phyloP scores from a whole-genome alignment of 64 coral and sea anemone genomes.

The Montipora capricornis region DNA sequence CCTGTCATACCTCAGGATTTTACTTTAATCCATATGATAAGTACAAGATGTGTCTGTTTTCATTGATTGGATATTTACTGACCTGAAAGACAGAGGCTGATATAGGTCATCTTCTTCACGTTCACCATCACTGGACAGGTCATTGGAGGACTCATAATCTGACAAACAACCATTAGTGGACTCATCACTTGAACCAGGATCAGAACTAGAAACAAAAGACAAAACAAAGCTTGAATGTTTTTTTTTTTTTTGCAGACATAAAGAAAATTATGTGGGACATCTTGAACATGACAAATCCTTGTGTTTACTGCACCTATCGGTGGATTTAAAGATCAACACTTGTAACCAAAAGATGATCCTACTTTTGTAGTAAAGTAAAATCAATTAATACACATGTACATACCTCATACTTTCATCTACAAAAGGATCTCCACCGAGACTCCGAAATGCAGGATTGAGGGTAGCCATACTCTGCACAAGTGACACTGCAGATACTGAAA shows the following conservation, averaged over 20 bases:
- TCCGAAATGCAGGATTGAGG: too few relatives aligned
- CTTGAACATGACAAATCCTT: background rate
- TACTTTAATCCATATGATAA: too few relatives aligned
- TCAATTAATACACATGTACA: background rate
- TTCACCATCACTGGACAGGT: conserved; percentile 15
- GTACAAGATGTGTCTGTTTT: background rate
- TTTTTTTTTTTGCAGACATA: background rate
- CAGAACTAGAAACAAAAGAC: background rate
- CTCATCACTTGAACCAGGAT: background rate
- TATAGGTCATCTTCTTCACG: conserved; percentile 18
- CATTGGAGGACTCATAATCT: conserved; percentile 1
- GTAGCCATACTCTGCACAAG: too few relatives aligned
- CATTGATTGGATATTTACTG: background rate
- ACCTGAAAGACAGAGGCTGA: conserved; percentile 18
- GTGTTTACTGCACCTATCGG: background rate
- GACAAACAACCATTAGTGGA: background rate
- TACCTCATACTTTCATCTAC: too few relatives aligned
- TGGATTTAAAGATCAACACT: background rate
- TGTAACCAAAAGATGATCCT: background rate
- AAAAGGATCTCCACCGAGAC: too few relatives aligned
- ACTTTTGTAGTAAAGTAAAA: background rate
- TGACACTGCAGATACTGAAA: too few relatives aligned
- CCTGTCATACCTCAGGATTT: too few relatives aligned
- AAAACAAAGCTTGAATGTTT: background rate
- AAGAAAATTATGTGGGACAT: background rate